A percentile compares a stretch with the other conserved stretches of the same genome.
Conservation (phyloP, 2,888 invertebrate species). For the Priocnemis perturbator region DNA sequence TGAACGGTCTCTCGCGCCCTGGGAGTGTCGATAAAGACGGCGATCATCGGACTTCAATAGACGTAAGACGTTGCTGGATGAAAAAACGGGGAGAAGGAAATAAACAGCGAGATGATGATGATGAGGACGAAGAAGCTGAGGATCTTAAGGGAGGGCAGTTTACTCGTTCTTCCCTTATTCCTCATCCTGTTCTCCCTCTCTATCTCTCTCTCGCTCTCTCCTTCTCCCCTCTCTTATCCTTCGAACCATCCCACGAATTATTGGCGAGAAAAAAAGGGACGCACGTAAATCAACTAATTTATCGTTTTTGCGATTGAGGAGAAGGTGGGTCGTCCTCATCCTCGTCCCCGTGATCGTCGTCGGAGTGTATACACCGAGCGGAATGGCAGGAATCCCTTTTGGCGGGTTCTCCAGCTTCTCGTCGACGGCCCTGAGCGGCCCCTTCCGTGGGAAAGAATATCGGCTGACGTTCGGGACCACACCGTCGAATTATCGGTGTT, state of each 20-base stretch:
- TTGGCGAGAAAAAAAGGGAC: conserved; percentile 55
- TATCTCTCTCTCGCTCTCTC: conserved; percentile 11
- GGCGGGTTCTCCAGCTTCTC: conserved; percentile 50
- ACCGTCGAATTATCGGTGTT: conserved; percentile 75
- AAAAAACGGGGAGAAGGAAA: neutral
- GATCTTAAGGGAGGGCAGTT: neutral
- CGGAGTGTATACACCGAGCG: conserved; percentile 49
- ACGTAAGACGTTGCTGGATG: no score
- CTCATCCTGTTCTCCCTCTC: conserved; percentile 12
- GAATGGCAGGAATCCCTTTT: conserved; percentile 72
- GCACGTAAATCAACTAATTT: conserved; percentile 74
- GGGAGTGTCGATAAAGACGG: no score
- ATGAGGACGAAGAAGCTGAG: neutral
- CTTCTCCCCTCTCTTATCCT: neutral
- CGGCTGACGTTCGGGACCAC: conserved; percentile 71
- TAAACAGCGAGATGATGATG: neutral
- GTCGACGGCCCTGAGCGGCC: conserved; percentile 28
- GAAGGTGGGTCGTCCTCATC: conserved; percentile 44
- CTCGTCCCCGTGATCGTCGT: conserved; percentile 37
- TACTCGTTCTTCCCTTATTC: neutral
- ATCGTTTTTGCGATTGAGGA: conserved; percentile 71
- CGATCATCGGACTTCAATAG: no score
- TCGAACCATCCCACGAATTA: conserved; percentile 35
- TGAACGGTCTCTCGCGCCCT: no score
- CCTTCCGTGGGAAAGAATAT: conserved; percentile 73